A percentile compares a stretch with the other conserved stretches of the same genome.
Evolutionary conservation across 2,888 invertebrate species (phyloP).

Genomic region (Agonum fuliginosum): DNA sequence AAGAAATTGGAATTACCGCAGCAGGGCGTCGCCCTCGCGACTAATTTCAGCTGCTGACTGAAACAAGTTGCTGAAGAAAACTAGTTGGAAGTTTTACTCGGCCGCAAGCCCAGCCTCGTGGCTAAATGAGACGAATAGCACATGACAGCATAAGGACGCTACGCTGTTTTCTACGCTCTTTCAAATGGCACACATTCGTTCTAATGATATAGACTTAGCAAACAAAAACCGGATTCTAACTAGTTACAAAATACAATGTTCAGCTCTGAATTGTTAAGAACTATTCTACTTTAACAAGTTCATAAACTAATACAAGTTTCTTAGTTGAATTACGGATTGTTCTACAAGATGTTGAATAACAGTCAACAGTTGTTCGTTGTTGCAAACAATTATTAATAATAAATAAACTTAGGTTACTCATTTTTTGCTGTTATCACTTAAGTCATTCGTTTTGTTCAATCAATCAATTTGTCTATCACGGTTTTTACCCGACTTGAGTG

Average conservation of each 20-base stretch:
- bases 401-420: too few relatives aligned
- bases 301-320: neutral
- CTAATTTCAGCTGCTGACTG: conserved; percentile 36
- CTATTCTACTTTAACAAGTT: neutral
- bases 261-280: neutral
- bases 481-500: too few relatives aligned
- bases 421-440: too few relatives aligned
- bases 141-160: conserved; percentile 1
- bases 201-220: conserved; percentile 22
- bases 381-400: too few relatives aligned
- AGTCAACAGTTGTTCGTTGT: too few relatives aligned
- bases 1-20: conserved; percentile 38
- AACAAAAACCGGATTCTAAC: conserved; percentile 13
- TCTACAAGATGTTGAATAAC: too few relatives aligned
- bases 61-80: conserved; percentile 40
- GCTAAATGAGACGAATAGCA: conserved; percentile 35
- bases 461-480: too few relatives aligned
- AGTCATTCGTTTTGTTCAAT: too few relatives aligned
- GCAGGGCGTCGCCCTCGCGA: conserved; percentile 19
- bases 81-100: conserved; percentile 31
- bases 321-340: too few relatives aligned
- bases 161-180: conserved; percentile 7
- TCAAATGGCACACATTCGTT: conserved; percentile 29
- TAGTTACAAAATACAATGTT: conserved; percentile 25
- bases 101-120: neutral